phyloP scores from a whole-genome alignment of 2,113 vertebrate species.

The Myxocyprinus asiaticus region DNA sequence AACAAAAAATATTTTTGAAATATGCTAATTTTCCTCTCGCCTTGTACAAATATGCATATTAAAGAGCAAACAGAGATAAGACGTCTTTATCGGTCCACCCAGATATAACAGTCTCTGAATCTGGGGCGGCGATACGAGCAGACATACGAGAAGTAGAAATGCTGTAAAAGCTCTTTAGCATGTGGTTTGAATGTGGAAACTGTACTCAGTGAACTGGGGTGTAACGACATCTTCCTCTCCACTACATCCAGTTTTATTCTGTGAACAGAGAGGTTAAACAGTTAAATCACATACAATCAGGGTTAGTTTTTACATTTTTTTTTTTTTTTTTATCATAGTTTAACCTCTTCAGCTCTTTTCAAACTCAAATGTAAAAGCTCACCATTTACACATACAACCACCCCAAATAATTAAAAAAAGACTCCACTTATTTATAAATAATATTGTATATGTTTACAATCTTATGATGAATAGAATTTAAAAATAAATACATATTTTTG shows the following conservation, averaged over 20 bases:
- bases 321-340: no score
- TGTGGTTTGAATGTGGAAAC: conserved; percentile 71
- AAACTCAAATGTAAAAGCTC: no score
- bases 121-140: conserved; percentile 28
- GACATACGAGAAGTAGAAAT: conserved; percentile 53
- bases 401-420: no score
- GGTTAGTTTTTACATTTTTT: no score
- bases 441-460: no score
- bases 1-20: neutral
- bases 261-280: conserved; percentile 26
- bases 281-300: neutral
- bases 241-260: conserved; percentile 70
- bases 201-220: conserved; percentile 68
- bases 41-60: conserved; percentile 7
- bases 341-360: no score
- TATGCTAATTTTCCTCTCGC: neutral
- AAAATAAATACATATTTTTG: no score
- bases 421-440: no score
- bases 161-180: conserved; percentile 57
- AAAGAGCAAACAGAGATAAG: conserved; percentile 15
- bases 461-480: no score
- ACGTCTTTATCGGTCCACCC: neutral
- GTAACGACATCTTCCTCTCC: conserved; percentile 47
- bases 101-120: conserved; percentile 19
- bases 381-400: no score